Percentiles rank a stretch among this genome's conserved stretches.
phyloP scores from a whole-genome alignment of 2,797 vertebrate species.

The Clarias fuscus region DNA sequence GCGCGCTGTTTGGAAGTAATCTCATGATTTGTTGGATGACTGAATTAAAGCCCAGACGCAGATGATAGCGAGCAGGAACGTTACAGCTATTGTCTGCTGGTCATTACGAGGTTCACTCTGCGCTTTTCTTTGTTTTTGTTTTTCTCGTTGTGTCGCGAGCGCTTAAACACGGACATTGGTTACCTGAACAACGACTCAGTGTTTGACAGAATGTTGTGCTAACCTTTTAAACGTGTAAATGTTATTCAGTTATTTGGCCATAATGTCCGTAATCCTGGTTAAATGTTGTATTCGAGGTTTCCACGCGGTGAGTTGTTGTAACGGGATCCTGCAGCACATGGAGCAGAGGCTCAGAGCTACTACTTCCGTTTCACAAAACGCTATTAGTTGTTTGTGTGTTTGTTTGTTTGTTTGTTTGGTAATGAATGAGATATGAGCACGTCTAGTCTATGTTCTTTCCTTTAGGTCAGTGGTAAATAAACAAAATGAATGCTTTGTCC shows the following conservation, averaged over 20 bases:
- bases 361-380: not conserved
- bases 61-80: too few species aligned
- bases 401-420: not conserved
- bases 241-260: too few species aligned
- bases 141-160: not conserved
- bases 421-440: not conserved
- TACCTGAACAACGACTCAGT: not conserved
- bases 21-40: not conserved
- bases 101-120: too few species aligned
- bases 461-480: too few species aligned
- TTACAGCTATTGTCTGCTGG: too few species aligned
- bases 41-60: too few species aligned
- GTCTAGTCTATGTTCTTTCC: not conserved
- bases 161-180: not conserved
- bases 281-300: not conserved
- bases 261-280: not conserved
- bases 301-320: conserved; percentile 4
- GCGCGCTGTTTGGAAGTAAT: not conserved
- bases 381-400: not conserved
- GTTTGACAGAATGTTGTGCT: too few species aligned
- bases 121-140: not conserved
- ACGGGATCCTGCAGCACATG: not conserved
- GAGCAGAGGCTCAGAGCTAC: not conserved
- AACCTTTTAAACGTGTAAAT: too few species aligned
- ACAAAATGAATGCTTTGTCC: too few species aligned